These are phyloP conservation scores for Pristionchus exspectatus DNA, from an alignment of 2,888 invertebrate genomes.

Conservation along the genomic window DNA sequence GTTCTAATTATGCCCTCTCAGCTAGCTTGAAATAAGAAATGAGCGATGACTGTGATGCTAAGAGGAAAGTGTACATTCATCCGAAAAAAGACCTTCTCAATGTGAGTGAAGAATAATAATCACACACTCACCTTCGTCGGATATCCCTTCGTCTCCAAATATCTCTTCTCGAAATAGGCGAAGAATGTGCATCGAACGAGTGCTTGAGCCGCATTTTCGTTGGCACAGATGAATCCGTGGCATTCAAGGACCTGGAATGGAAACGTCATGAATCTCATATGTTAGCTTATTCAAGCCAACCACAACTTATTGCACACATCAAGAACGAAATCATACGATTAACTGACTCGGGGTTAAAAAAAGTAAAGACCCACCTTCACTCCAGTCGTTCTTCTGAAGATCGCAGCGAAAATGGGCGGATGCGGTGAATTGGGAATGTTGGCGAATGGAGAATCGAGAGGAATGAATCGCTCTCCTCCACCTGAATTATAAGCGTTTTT, in stretches of 20 bases:
- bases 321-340: no score
- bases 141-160: constrained; percentile 79
- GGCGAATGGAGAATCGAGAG: constrained; percentile 95
- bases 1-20: neutral
- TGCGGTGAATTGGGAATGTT: constrained; percentile 93
- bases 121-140: constrained; percentile 50
- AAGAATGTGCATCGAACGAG: constrained; percentile 92
- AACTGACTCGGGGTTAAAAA: neutral
- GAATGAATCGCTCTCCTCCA: constrained; percentile 85
- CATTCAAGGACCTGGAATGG: constrained; percentile 86
- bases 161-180: constrained; percentile 95
- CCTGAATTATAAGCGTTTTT: neutral
- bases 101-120: no score
- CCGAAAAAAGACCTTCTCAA: no score
- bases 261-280: neutral
- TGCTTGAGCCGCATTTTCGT: constrained; percentile 97
- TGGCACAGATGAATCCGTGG: constrained; percentile 97
- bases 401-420: constrained; percentile 96
- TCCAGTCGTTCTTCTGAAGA: constrained; percentile 93
- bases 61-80: neutral
- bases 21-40: constrained; percentile 17
- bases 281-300: neutral
- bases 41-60: constrained; percentile 7
- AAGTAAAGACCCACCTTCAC: constrained; percentile 86
- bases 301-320: neutral